Conservation (phyloP, 2,888 invertebrate genomes). For the Operophtera brumata region DNA sequence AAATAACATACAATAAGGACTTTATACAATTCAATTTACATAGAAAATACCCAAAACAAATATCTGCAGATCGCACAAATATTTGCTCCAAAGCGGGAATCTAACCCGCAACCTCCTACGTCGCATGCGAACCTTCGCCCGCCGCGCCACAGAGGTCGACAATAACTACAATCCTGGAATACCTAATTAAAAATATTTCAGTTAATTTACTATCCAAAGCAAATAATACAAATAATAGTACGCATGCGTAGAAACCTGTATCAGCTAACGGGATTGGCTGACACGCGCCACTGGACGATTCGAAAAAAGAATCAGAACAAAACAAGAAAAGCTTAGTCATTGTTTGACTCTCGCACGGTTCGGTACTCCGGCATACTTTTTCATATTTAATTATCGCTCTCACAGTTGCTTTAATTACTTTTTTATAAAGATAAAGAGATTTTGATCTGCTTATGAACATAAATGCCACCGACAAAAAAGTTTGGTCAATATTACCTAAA, state of each 20-base stretch:
- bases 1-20: no score
- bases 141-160: no score
- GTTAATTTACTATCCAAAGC: background rate
- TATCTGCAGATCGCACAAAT: no score
- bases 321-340: constrained; percentile 36
- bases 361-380: constrained; percentile 33
- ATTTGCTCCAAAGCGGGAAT: no score
- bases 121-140: no score
- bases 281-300: constrained; percentile 41
- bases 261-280: constrained; percentile 46
- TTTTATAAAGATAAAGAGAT: constrained; percentile 10
- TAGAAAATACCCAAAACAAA: no score
- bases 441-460: background rate
- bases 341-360: constrained; percentile 39
- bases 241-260: constrained; percentile 34
- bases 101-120: no score
- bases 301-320: constrained; percentile 33
- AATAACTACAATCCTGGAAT: no score
- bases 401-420: constrained; percentile 26
- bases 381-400: constrained; percentile 34
- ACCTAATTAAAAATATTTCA: background rate
- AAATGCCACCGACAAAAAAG: no score
- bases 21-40: no score
- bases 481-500: no score
- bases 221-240: no score